Evolutionary conservation across 2,888 invertebrate genomes (phyloP).

Genomic region (Trissoscelio sp.): DNA sequence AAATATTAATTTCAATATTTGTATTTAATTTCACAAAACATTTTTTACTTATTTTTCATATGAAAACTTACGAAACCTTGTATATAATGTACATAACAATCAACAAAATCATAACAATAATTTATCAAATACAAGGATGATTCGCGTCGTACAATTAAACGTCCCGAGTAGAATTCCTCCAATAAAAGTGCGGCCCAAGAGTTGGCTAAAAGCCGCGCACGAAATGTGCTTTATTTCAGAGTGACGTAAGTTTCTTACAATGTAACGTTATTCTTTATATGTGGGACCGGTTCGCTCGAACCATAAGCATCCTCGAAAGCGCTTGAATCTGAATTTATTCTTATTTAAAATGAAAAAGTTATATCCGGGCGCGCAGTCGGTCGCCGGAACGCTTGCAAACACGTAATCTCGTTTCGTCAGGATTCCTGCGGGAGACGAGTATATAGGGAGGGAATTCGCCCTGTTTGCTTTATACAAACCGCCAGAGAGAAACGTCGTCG

Average conservation of each 20-base stretch:
- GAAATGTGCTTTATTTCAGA: conserved; percentile 45
- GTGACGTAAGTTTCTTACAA: conserved; percentile 71
- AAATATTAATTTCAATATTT: too few species aligned
- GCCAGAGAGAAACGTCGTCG: conserved; percentile 42
- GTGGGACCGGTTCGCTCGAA: conserved; percentile 40
- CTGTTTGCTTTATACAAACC: conserved; percentile 51
- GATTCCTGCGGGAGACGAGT: conserved; percentile 69
- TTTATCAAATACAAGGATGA: conserved; percentile 15
- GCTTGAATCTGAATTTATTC: conserved; percentile 78
- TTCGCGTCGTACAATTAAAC: conserved; percentile 39
- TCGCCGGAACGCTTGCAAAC: conserved; percentile 72
- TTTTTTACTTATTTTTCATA: too few species aligned
- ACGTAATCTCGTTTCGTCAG: conserved; percentile 78
- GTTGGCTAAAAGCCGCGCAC: conserved; percentile 49
- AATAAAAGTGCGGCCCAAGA: conserved; percentile 21
- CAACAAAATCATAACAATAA: conserved; percentile 31
- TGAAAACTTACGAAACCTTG: too few species aligned
- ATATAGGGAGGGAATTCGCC: conserved; percentile 53
- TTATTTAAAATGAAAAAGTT: conserved; percentile 80
- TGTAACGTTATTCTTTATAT: conserved; percentile 56
- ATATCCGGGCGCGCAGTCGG: conserved; percentile 59
- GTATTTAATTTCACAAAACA: too few species aligned
- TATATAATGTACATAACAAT: too few species aligned
- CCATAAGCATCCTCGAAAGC: conserved; percentile 66
- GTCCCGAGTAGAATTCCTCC: conserved; percentile 8